phyloP scores from a whole-genome alignment of 2,113 vertebrate genomes.

The Indri indri region DNA sequence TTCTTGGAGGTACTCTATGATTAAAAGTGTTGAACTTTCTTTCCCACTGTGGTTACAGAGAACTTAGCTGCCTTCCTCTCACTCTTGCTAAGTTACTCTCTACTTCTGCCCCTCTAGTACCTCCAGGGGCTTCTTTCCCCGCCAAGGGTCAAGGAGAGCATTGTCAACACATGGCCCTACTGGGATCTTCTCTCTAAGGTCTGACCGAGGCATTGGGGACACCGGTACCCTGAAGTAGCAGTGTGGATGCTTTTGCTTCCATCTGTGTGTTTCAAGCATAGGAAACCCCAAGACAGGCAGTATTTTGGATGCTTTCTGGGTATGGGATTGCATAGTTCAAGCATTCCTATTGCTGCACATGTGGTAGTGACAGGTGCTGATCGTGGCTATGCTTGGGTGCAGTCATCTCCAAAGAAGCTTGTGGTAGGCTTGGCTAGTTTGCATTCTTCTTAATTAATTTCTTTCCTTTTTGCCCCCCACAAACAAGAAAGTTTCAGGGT shows the following conservation, averaged over 20 bases:
- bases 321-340: not conserved
- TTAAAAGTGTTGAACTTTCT: not conserved
- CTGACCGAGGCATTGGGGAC: not conserved
- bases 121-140: not conserved
- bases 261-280: not conserved
- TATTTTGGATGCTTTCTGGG: not conserved
- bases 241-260: not conserved
- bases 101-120: not conserved
- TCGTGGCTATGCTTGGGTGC: not conserved
- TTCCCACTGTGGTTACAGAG: not conserved
- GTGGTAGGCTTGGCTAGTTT: not conserved
- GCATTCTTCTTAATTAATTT: not conserved
- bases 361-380: no score
- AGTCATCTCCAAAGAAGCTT: not conserved
- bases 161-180: rapidly evolving
- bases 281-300: not conserved
- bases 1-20: not conserved
- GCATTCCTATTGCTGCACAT: not conserved
- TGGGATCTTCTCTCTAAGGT: not conserved
- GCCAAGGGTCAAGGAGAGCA: not conserved
- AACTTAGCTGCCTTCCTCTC: not conserved
- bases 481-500: not conserved
- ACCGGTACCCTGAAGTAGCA: not conserved
- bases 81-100: not conserved
- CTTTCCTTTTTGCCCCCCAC: not conserved